These are phyloP conservation scores for Martes martes DNA, from an alignment of 2,113 vertebrate species.

Conservation along the genomic window DNA sequence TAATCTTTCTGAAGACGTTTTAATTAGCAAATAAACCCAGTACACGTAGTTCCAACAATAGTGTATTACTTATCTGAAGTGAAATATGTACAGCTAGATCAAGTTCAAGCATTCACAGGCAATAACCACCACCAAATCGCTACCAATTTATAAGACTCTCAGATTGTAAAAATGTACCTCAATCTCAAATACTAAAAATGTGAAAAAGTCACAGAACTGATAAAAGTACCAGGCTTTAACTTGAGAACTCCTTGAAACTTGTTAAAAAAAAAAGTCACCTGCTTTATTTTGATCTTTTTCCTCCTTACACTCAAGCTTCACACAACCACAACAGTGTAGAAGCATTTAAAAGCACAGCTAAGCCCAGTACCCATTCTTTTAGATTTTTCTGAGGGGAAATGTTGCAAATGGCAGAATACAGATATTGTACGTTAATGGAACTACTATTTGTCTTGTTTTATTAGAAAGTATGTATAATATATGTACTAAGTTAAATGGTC, in stretches of 20 bases:
- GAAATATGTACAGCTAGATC: background rate
- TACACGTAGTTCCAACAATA: background rate
- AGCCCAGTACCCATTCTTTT: background rate
- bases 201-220: background rate
- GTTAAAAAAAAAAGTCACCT: background rate
- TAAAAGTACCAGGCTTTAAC: background rate
- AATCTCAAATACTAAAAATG: background rate
- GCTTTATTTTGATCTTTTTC: background rate
- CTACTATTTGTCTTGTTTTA: conserved; percentile 19
- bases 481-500: background rate
- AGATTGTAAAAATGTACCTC: background rate
- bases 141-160: background rate
- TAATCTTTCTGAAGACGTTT: background rate
- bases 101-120: background rate
- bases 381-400: background rate
- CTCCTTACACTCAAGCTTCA: background rate
- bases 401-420: background rate
- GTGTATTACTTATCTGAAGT: background rate
- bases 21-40: background rate
- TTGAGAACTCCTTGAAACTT: background rate
- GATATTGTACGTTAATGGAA: background rate
- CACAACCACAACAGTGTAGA: background rate
- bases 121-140: background rate
- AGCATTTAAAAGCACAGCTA: background rate
- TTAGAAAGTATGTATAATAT: background rate